A percentile compares a stretch with the other conserved stretches of the same genome.
phyloP scores from a whole-genome alignment of 2,113 vertebrate genomes.

The Pelvicachromis taeniatus region DNA sequence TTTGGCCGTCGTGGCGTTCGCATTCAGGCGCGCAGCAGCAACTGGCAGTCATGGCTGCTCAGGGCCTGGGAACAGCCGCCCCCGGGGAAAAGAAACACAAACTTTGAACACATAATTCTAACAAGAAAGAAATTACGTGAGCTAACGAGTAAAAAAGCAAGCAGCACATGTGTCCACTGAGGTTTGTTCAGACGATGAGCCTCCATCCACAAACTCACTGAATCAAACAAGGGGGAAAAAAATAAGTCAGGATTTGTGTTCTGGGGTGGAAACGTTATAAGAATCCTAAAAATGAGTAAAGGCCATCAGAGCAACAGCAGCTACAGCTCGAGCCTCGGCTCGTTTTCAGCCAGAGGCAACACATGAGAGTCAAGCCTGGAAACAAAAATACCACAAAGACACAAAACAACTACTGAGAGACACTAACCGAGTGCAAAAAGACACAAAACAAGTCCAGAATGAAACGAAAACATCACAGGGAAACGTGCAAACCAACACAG shows the following conservation, averaged over 20 bases:
- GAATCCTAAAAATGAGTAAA: neutral
- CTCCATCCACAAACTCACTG: neutral
- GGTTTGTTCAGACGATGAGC: neutral
- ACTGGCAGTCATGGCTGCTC: neutral
- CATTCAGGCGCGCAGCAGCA: neutral
- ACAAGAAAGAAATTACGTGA: neutral
- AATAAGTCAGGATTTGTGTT: too few relatives aligned
- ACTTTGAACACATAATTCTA: neutral
- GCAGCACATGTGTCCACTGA: neutral
- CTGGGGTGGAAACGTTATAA: neutral
- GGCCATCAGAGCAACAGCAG: neutral
- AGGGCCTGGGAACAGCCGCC: conserved; percentile 15
- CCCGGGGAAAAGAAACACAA: neutral
- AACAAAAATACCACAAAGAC: rapidly evolving
- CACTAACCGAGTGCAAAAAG: too few relatives aligned
- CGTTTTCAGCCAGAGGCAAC: neutral
- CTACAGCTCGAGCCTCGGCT: neutral
- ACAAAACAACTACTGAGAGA: too few relatives aligned
- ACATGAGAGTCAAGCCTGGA: rapidly evolving
- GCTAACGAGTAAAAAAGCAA: neutral
- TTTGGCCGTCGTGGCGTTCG: conserved; percentile 14
- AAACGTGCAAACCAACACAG: neutral
- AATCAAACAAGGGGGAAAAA: too few relatives aligned
- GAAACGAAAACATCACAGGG: neutral
- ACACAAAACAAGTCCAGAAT: neutral